These are phyloP conservation scores for Drosophila neotestacea DNA, from an alignment of 2,888 invertebrate genomes.

Conservation along the genomic window DNA sequence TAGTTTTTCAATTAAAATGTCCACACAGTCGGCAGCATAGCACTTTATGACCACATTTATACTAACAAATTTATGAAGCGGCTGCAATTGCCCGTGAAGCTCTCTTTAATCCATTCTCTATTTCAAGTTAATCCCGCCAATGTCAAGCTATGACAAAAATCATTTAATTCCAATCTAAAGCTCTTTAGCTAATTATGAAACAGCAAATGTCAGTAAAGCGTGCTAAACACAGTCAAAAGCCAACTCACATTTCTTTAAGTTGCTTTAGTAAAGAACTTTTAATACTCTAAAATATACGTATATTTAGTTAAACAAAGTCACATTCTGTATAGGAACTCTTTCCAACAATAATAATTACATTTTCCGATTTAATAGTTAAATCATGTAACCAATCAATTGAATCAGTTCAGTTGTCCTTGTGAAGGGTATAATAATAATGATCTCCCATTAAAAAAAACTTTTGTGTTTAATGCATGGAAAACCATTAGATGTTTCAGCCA, in stretches of 20 bases:
- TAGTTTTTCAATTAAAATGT: conserved; percentile 60
- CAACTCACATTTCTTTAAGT: no score
- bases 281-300: no score
- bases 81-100: conserved; percentile 43
- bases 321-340: no score
- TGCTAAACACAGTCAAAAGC: conserved; percentile 13
- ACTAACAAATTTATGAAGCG: conserved; percentile 37
- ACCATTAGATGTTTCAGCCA: conserved; percentile 70
- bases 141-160: conserved; percentile 60
- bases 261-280: no score
- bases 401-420: neutral
- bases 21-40: conserved; percentile 7
- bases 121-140: conserved; percentile 35
- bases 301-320: no score
- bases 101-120: conserved; percentile 47
- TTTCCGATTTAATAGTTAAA: no score
- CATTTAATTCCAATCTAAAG: conserved; percentile 59
- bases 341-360: no score
- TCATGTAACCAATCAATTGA: neutral
- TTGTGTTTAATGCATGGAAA: conserved; percentile 60
- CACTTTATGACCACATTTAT: conserved; percentile 15
- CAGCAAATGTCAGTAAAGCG: conserved; percentile 21
- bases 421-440: conserved; percentile 52
- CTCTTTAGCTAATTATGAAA: conserved; percentile 57
- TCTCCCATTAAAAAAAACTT: conserved; percentile 68